A percentile compares a stretch with the other conserved stretches of the same genome.
phyloP scores from a whole-genome alignment of 2,113 vertebrate species.

The Cyanoliseus patagonus region DNA sequence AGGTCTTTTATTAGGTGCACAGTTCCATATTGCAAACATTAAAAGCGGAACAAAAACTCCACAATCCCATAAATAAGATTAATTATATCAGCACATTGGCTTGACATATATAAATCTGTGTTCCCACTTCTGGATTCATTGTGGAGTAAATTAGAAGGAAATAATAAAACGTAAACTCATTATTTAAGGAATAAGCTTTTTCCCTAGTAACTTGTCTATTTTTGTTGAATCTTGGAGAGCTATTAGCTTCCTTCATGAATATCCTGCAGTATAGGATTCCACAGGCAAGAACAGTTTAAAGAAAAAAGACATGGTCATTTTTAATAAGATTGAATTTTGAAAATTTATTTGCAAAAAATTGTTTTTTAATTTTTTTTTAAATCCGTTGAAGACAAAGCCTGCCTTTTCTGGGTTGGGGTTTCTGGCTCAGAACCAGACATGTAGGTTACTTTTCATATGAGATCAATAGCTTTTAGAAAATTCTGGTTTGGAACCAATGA shows the following conservation, averaged over 20 bases:
- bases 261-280: background rate
- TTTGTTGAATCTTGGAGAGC: background rate
- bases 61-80: background rate
- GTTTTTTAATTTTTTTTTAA: background rate
- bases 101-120: fast-evolving
- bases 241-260: background rate
- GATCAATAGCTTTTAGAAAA: background rate
- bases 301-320: background rate
- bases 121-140: background rate
- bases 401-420: background rate
- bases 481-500: background rate
- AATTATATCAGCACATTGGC: background rate
- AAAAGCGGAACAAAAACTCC: background rate
- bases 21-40: background rate
- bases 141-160: background rate
- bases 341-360: background rate
- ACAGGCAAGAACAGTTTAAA: background rate
- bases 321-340: background rate
- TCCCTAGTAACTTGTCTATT: background rate
- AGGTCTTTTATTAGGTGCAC: background rate
- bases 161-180: background rate
- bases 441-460: background rate
- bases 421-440: background rate
- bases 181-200: background rate
- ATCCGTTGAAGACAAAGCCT: background rate